Percentiles rank a stretch among this genome's conserved stretches.
Evolutionary conservation across 2,888 invertebrate species (phyloP).

Genomic region (Hypolimnas misippus): DNA sequence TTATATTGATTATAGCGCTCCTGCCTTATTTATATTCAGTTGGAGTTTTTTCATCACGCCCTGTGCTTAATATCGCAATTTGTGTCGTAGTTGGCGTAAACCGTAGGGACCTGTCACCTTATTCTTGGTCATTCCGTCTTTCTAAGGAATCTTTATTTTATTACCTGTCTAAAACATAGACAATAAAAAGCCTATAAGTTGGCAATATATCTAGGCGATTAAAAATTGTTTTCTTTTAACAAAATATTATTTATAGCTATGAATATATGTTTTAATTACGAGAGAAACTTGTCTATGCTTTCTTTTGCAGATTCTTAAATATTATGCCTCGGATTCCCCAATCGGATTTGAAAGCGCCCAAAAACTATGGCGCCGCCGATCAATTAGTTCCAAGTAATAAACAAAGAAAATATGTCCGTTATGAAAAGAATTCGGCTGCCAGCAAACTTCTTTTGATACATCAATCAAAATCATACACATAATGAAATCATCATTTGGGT

Average conservation of each 20-base stretch:
- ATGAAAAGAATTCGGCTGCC: slow-evolving; percentile 77
- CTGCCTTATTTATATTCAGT: slow-evolving; percentile 84
- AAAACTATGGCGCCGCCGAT: slow-evolving; percentile 80
- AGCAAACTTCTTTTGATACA: slow-evolving; percentile 77
- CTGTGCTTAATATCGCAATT: slow-evolving; percentile 83
- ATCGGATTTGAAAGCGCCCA: slow-evolving; percentile 53
- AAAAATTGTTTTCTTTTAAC: neutral
- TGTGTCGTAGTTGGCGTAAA: slow-evolving; percentile 82
- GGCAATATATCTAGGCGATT: neutral
- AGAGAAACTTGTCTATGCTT: slow-evolving; percentile 18
- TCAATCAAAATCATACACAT: slow-evolving; percentile 84
- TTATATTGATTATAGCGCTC: slow-evolving; percentile 85
- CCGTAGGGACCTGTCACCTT: slow-evolving; percentile 79
- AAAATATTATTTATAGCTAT: neutral
- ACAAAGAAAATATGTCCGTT: slow-evolving; percentile 75
- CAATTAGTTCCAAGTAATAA: slow-evolving; percentile 82
- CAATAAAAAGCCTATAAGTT: slow-evolving; percentile 10
- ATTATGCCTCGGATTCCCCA: slow-evolving; percentile 45
- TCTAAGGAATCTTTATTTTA: slow-evolving; percentile 67
- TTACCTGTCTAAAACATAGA: slow-evolving; percentile 69
- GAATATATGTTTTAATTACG: neutral
- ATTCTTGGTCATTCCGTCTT: slow-evolving; percentile 68
- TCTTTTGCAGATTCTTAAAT: slow-evolving; percentile 36
- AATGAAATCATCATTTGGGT: slow-evolving; percentile 85
- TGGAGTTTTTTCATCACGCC: slow-evolving; percentile 84